Percentiles rank a stretch among this genome's conserved stretches.
phyloP scores from a whole-genome alignment of 2,797 vertebrate genomes.

The Zenarchopterus dispar region DNA sequence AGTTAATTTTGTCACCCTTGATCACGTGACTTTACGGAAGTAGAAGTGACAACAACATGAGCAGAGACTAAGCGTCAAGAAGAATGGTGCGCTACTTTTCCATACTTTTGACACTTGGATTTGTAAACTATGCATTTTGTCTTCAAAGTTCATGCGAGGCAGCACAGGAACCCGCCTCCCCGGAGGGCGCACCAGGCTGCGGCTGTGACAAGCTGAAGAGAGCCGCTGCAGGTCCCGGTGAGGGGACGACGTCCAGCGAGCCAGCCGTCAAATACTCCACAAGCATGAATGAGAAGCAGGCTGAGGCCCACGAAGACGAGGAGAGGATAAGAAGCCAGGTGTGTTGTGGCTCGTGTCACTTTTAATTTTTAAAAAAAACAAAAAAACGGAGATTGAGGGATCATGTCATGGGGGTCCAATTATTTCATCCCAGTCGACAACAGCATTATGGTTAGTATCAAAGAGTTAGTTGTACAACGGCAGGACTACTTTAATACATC shows the following conservation, averaged over 20 bases:
- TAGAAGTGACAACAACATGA: conserved; percentile 19
- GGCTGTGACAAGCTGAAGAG: conserved; percentile 77
- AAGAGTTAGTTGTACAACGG: too few relatives aligned
- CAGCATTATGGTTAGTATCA: too few relatives aligned
- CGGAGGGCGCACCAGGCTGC: conserved; percentile 57
- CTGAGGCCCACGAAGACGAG: conserved; percentile 1
- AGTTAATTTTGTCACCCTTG: conserved; percentile 33
- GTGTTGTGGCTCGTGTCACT: background rate
- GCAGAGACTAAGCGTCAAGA: background rate
- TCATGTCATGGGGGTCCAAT: too few relatives aligned
- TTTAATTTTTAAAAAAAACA: too few relatives aligned
- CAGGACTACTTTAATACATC: too few relatives aligned
- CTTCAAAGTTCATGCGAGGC: conserved; percentile 32
- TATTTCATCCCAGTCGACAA: too few relatives aligned
- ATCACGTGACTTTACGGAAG: conserved; percentile 78
- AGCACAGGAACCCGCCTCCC: conserved; percentile 10
- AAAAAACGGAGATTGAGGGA: too few relatives aligned
- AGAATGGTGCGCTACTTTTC: conserved; percentile 26
- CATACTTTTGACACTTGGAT: conserved; percentile 17
- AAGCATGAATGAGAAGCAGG: conserved; percentile 40
- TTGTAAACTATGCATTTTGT: conserved; percentile 11
- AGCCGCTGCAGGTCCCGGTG: conserved; percentile 7
- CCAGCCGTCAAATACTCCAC: conserved; percentile 71
- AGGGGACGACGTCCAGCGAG: conserved; percentile 9
- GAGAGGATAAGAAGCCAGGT: conserved; percentile 54